phyloP scores from a whole-genome alignment of 2,113 vertebrate genomes.

The Entosphenus tridentatus region DNA sequence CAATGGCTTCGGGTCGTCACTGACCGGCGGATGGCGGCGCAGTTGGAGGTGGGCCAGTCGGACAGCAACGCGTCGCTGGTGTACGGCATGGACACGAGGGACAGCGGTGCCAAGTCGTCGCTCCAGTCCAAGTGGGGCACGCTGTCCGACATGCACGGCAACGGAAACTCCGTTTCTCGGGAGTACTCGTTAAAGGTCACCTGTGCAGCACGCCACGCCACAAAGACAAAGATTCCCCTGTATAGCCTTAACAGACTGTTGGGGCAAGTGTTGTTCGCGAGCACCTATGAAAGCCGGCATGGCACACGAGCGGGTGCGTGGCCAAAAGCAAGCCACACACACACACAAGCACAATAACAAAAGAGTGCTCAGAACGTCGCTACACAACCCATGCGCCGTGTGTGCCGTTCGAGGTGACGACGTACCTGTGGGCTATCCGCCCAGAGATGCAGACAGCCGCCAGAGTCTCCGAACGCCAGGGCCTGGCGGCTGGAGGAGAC shows the following conservation, averaged over 20 bases:
- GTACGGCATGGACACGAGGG: slow-evolving; percentile 64
- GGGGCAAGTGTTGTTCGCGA: no score
- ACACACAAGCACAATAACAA: no score
- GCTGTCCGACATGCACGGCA: slow-evolving; percentile 71
- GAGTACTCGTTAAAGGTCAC: slow-evolving; percentile 73
- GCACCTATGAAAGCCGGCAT: no score
- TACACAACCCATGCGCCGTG: no score
- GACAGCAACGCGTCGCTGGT: slow-evolving; percentile 58
- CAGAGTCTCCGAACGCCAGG: slow-evolving; percentile 73
- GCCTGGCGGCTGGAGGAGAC: slow-evolving; percentile 86
- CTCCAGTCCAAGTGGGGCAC: slow-evolving; percentile 82
- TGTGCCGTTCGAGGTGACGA: background rate
- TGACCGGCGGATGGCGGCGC: slow-evolving; percentile 18
- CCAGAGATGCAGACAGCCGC: slow-evolving; percentile 83
- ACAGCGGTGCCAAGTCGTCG: slow-evolving; percentile 73
- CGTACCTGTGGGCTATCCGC: slow-evolving; percentile 32
- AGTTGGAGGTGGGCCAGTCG: slow-evolving; percentile 50
- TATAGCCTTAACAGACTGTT: no score
- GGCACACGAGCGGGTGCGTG: no score
- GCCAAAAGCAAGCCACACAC: no score
- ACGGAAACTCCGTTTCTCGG: slow-evolving; percentile 66
- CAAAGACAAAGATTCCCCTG: no score
- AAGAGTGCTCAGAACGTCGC: no score
- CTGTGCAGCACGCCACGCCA: slow-evolving; percentile 16
- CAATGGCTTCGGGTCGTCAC: no score